Percentiles rank a stretch among this genome's conserved stretches.
phyloP scores from a whole-genome alignment of 2,113 vertebrate genomes.

The Pedionomus torquatus region DNA sequence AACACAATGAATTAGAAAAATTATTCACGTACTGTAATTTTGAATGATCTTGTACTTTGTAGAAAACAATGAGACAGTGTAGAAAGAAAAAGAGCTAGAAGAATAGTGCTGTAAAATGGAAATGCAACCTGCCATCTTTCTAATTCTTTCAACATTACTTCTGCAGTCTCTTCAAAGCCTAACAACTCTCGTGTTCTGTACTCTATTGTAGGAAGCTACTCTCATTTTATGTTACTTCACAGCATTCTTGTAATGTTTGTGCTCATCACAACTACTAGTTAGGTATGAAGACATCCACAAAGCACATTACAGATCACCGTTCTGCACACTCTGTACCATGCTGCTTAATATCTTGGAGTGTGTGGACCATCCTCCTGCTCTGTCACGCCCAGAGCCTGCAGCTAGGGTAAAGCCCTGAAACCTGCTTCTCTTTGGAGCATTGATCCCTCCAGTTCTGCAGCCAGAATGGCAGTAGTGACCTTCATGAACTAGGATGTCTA shows the following conservation, averaged over 20 bases:
- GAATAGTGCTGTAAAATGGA: not conserved
- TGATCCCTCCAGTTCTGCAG: not conserved
- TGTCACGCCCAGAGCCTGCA: accelerated
- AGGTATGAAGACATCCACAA: not conserved
- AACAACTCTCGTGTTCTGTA: not conserved
- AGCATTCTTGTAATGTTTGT: not conserved
- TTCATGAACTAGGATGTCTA: accelerated
- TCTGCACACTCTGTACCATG: accelerated
- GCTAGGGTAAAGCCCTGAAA: not conserved
- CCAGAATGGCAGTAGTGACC: not conserved
- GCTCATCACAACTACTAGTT: not conserved
- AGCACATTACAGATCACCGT: accelerated
- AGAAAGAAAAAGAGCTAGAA: not conserved
- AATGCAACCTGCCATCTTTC: not conserved
- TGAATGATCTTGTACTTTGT: not conserved
- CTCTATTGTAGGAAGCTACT: not conserved
- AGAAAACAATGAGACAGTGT: not conserved
- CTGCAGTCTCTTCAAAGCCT: not conserved
- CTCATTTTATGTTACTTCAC: not conserved
- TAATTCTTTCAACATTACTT: not conserved
- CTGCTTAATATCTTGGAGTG: accelerated
- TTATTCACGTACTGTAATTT: not conserved
- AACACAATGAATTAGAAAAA: not conserved
- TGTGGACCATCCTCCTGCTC: not conserved
- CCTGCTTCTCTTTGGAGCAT: not conserved